Base-by-base conservation (phyloP, 2,888 invertebrate genomes). In the Agonopterix subpropinquella region DNA sequence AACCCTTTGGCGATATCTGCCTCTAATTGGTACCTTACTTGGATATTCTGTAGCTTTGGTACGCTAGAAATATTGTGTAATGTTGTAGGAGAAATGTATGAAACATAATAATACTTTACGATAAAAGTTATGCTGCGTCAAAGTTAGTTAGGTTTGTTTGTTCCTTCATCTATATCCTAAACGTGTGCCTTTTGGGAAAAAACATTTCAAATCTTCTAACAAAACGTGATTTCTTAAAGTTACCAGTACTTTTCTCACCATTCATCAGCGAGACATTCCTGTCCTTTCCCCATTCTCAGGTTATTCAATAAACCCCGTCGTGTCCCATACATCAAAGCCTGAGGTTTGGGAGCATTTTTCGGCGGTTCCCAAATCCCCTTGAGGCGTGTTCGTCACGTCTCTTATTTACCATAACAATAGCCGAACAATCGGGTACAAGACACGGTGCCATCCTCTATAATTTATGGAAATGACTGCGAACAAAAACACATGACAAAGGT, bases 391-490 rank as follows among this genome's bases (percentile, higher is more conserved):
- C 70, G 72, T 82, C 84, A 86, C 83, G 82, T 84, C 64, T 57
- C 66, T 67, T 66, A 58, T 58, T 87, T 84, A 75, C 63, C 59
- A 51, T 11, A 42, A 42, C 42, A 42, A 42, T 42, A 13, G 42
- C 13, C n/a, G 13, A 11, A 11, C n/a, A n/a, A 42, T 11, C 53
- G 58, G 53, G 45, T 37, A 37, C 70, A 67, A 66, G 67, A 47
- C 64, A 64, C 82, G 74, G 73, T 84, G 84, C 83, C 75, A 70
- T 79, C 81, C 78, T 75, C 73, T 72, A 67, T 84, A 87, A 86
- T 87, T 86, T 88, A 88, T 88, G 87, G 83, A 85, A 84, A 87
- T 84, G 76, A 75, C 82, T 80, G 75, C 78, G 70, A 80, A 86
- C 86, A 86, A 86, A 85, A 85, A 84, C 80, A 71, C 71, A 73